Evolutionary conservation across 2,113 vertebrate genomes (phyloP), one percentile per base, ranked within the genome.

Genomic region (Pedionomus torquatus): DNA sequence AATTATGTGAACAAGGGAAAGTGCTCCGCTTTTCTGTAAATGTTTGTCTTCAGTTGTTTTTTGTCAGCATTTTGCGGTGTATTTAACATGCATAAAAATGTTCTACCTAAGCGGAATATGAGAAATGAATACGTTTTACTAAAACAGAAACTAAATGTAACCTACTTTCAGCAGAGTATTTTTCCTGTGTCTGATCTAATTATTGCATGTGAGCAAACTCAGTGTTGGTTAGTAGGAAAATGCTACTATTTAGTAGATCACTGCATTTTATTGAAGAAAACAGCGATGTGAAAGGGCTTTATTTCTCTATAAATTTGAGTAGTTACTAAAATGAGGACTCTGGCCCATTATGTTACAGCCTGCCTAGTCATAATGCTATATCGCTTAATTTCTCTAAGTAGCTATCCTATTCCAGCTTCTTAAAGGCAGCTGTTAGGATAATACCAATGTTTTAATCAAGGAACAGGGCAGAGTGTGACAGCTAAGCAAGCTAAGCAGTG

Each of bases 241-340:
- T 77, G 65, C 86, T 95, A 48, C 65, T 92, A 25, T 93, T n/a
- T 95, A 77, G 84, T 87, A 94, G 83, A 96, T 95, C 72, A 97
- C 95, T n/a, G 13, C 55, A 88, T 90, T 97, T 97, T 96, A 94
- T 83, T 97, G 76, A 94, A 91, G 69, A 89, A 96, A 97, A 96
- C n/a, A 96, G 63, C 89, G 89, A 77, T 61, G 60, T 93, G 77
- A 93, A 97, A 97, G 96, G 60, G 69, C 74, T 95, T 97, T 66
- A 90, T 95, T 97, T 97, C 76, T 83, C 83, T 96, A 63, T 97
- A 96, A 97, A 97, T 97, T 96, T 92, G 94, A 91, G 51, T 96
- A 93, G 87, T 97, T 97, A 88, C 79, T 96, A 90, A 96, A 97
- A 94, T 89, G 93, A 93, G 54, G 58, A 90, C 89, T 95, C 72